A percentile compares a stretch with the other conserved stretches of the same genome.
Conservation (phyloP, 2,888 invertebrate species). For the Lacanobia wlatinum region DNA sequence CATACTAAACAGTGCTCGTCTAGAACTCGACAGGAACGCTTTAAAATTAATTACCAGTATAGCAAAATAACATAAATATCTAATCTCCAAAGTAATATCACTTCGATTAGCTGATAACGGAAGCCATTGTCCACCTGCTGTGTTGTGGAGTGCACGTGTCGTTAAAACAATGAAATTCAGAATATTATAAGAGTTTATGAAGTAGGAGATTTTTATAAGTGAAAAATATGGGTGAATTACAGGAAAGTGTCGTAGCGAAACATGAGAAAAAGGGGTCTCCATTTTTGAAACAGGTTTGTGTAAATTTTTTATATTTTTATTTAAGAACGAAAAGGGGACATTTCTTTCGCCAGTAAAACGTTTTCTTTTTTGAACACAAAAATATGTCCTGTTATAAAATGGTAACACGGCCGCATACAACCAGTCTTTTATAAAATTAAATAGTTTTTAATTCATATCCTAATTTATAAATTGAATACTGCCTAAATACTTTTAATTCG, state of each 20-base stretch:
- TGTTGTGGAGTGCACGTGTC: constrained; percentile 48
- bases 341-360: too few species aligned
- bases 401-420: too few species aligned
- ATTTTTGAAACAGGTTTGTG: constrained; percentile 70
- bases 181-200: constrained; percentile 23
- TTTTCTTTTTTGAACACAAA: not conserved
- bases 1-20: not conserved
- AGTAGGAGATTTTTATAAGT: not conserved
- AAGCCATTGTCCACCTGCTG: constrained; percentile 21
- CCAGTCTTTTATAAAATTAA: too few species aligned
- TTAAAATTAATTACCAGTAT: constrained; percentile 20
- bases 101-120: constrained; percentile 34
- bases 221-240: constrained; percentile 65
- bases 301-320: not conserved
- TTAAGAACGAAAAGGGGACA: too few species aligned
- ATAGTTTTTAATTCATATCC: too few species aligned
- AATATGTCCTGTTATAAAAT: not conserved
- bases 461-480: too few species aligned
- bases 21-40: constrained; percentile 11
- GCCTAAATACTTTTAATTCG: too few species aligned
- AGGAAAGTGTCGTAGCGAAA: constrained; percentile 26
- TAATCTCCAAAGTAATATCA: constrained; percentile 47
- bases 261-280: constrained; percentile 59
- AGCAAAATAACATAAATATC: constrained; percentile 31
- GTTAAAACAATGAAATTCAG: constrained; percentile 30